These are phyloP conservation scores for Arothron firmamentum DNA, from an alignment of 2,113 vertebrate genomes.

Conservation along the genomic window DNA sequence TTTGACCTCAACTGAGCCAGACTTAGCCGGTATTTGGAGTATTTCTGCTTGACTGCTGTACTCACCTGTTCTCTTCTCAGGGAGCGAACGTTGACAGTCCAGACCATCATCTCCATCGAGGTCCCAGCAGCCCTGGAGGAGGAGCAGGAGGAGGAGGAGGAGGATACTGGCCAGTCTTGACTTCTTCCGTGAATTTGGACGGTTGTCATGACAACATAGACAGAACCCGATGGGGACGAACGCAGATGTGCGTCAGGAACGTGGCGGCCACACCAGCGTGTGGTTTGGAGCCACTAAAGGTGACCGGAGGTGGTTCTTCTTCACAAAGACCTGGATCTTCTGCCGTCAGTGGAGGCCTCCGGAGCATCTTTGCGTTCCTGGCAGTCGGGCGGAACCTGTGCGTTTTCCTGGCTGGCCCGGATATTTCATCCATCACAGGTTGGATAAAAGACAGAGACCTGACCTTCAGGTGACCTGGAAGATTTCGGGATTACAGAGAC, in stretches of 20 bases:
- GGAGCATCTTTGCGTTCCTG: no score
- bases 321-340: not conserved
- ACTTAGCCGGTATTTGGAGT: not conserved
- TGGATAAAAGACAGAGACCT: no score
- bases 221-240: conserved; percentile 12
- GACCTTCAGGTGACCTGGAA: no score
- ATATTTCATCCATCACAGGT: not conserved
- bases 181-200: conserved; percentile 28
- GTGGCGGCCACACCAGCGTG: no score
- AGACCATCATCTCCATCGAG: conserved; percentile 65
- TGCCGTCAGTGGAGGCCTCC: not conserved
- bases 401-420: conserved; percentile 12
- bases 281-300: no score
- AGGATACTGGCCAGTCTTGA: conserved; percentile 2
- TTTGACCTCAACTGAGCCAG: no score
- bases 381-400: not conserved
- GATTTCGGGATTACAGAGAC: no score
- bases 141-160: not conserved
- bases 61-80: conserved; percentile 34
- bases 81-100: conserved; percentile 65
- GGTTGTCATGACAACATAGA: not conserved
- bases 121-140: conserved; percentile 2
- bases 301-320: no score
- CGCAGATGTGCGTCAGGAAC: no score
- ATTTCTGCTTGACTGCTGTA: not conserved